A percentile compares a stretch with the other conserved stretches of the same genome.
Conservation (phyloP, 2,797 vertebrate species). For the Propithecus perrieri region DNA sequence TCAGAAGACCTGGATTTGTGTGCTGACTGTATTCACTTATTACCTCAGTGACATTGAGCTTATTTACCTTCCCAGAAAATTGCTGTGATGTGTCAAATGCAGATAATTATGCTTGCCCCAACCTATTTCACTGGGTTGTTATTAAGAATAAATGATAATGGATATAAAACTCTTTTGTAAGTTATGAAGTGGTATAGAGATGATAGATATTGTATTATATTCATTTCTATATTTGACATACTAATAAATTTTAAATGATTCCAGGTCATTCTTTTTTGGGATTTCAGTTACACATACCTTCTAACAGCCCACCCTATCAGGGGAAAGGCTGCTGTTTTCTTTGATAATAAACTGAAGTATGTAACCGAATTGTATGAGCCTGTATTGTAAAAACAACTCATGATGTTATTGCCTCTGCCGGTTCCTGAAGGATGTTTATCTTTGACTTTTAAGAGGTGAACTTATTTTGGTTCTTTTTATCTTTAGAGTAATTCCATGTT, state of each 20-base stretch:
- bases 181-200: not conserved
- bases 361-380: not conserved
- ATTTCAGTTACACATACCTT: not conserved
- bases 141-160: not conserved
- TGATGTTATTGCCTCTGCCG: not conserved
- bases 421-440: slow-evolving; percentile 10
- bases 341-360: slow-evolving; percentile 24
- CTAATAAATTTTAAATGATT: slow-evolving; percentile 25
- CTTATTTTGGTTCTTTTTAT: slow-evolving; percentile 58
- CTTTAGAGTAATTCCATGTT: slow-evolving; percentile 49
- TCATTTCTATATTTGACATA: not conserved
- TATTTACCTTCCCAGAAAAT: slow-evolving; percentile 14
- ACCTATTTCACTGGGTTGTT: not conserved
- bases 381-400: not conserved
- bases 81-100: not conserved
- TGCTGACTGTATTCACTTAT: not conserved
- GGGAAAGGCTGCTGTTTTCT: not conserved
- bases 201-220: not conserved
- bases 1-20: not conserved
- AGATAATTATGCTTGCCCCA: not conserved
- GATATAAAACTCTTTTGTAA: not conserved
- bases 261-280: not conserved
- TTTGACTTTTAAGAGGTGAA: slow-evolving; percentile 43
- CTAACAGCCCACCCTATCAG: not conserved
- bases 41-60: not conserved